These are phyloP conservation scores for Agonopterix alstromeriana DNA, from an alignment of 2,888 invertebrate genomes.

Conservation along the genomic window DNA sequence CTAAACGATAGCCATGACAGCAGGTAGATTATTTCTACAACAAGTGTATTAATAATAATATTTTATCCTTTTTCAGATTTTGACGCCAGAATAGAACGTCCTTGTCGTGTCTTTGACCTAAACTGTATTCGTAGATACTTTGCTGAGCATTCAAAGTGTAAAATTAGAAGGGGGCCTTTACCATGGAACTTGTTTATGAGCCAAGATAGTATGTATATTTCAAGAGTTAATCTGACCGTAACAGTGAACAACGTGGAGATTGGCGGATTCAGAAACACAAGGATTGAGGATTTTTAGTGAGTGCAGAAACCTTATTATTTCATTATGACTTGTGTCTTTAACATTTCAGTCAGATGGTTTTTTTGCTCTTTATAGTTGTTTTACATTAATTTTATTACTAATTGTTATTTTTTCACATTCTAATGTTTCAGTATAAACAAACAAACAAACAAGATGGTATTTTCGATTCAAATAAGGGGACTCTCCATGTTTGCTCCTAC, in stretches of 20 bases:
- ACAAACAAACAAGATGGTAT: constrained; percentile 1
- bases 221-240: constrained; percentile 14
- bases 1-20: no score
- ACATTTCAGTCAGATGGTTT: background rate
- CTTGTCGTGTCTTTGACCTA: constrained; percentile 16
- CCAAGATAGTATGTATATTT: constrained; percentile 9
- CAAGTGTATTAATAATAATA: no score
- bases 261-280: constrained; percentile 17
- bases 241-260: constrained; percentile 8
- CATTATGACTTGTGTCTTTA: constrained; percentile 6
- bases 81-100: constrained; percentile 7
- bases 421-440: constrained; percentile 9
- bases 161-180: constrained; percentile 10
- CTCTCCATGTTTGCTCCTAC: background rate
- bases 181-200: constrained; percentile 16
- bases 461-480: background rate
- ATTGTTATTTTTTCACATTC: background rate
- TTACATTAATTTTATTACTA: background rate
- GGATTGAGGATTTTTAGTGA: constrained; percentile 21
- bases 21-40: no score
- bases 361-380: background rate
- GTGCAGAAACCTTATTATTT: no score
- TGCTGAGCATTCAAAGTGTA: constrained; percentile 15
- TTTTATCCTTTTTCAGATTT: constrained; percentile 2
- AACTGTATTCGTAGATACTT: constrained; percentile 23